Percentiles rank a stretch among this genome's conserved stretches.
Evolutionary conservation across 1,140 invertebrate genomes (phyloP).

Genomic region (Drosophila mojavensis): DNA sequence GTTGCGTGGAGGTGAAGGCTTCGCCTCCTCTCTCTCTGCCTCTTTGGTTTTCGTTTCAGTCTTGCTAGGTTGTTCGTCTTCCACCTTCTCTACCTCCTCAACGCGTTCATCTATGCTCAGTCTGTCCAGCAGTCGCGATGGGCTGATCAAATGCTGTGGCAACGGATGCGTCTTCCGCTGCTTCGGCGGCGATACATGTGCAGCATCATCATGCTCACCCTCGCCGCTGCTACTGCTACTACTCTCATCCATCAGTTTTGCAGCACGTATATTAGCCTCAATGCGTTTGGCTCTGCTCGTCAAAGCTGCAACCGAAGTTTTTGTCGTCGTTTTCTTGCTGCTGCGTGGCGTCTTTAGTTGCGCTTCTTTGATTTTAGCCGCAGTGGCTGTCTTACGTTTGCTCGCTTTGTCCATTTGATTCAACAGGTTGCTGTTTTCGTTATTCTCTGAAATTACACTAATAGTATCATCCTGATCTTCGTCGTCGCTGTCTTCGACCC

Average conservation of each 20-base stretch:
- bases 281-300: conserved; percentile 16
- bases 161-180: conserved; percentile 56
- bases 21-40: conserved; percentile 13
- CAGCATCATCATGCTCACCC: conserved; percentile 27
- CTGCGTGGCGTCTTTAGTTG: conserved; percentile 76
- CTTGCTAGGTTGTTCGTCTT: conserved; percentile 35
- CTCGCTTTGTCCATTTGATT: conserved; percentile 72
- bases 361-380: conserved; percentile 13
- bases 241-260: conserved; percentile 2
- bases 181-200: conserved; percentile 72
- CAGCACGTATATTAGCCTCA: conserved; percentile 35
- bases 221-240: conserved; percentile 14
- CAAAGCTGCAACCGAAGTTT: conserved; percentile 20
- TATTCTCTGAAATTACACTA: conserved; percentile 73
- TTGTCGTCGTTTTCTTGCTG: conserved; percentile 55
- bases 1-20: conserved; percentile 48
- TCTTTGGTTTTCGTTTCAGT: conserved; percentile 39
- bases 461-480: conserved; percentile 60
- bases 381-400: conserved; percentile 37
- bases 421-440: conserved; percentile 74
- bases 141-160: conserved; percentile 73
- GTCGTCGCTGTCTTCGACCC: conserved; percentile 54
- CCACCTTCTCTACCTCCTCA: conserved; percentile 46
- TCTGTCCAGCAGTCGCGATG: conserved; percentile 70
- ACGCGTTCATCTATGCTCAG: conserved; percentile 78